phyloP scores from a whole-genome alignment of 2,888 invertebrate species.

The Heliconius sara region DNA sequence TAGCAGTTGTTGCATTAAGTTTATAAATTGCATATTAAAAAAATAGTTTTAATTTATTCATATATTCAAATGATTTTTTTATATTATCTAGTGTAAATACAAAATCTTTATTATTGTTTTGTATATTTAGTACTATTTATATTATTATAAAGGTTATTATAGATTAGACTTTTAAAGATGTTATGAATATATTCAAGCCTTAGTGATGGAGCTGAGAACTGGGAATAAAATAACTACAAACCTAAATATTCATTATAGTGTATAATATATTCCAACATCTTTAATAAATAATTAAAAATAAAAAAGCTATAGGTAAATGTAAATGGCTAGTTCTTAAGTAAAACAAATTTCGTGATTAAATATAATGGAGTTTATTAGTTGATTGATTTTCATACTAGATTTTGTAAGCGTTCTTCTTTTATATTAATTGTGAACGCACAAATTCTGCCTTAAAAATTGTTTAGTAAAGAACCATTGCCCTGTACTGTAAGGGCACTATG shows the following conservation, averaged over 20 bases:
- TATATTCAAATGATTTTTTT: conserved; percentile 2
- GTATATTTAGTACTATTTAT: conserved; percentile 21
- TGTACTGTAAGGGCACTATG: neutral
- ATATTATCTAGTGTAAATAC: conserved; percentile 1
- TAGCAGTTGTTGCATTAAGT: too few species aligned
- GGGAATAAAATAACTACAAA: neutral
- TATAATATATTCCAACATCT: conserved; percentile 8
- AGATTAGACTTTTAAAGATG: conserved; percentile 8
- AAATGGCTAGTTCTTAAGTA: neutral
- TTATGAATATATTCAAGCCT: neutral
- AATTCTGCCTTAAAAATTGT: conserved; percentile 11
- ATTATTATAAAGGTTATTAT: conserved; percentile 6
- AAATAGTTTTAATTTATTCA: neutral
- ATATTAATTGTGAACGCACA: conserved; percentile 13
- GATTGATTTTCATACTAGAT: neutral
- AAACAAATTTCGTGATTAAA: neutral
- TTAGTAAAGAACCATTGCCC: neutral
- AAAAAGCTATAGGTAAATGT: neutral
- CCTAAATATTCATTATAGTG: neutral
- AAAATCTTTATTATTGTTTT: conserved; percentile 11
- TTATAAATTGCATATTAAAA: too few species aligned
- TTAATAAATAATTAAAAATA: neutral
- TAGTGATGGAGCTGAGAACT: neutral
- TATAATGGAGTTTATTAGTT: neutral
- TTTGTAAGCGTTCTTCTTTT: neutral